Evolutionary conservation across 2,113 vertebrate species (phyloP), one percentile per base, ranked within the genome.

Genomic region (Anarhynchus alexandrinus): DNA sequence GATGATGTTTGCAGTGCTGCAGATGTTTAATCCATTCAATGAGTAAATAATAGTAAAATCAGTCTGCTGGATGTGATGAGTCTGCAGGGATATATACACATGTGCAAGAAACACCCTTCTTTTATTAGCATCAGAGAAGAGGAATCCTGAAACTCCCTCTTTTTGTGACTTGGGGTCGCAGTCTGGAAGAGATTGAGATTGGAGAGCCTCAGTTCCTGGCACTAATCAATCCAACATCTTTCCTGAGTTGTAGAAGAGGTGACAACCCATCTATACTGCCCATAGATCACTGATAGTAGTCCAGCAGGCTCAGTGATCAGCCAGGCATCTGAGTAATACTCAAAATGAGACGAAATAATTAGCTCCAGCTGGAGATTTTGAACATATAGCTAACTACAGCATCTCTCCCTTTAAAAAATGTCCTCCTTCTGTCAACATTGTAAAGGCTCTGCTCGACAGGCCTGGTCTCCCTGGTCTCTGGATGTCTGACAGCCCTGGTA

Each of bases 281-380:
- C 73, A 70, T 29, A 81, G 87, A 92, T 96, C 89, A 95, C 64
- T 80, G 47, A 70, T 51, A 88, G 66, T n/a, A 81, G 49, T 61
- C 47, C 43, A 90, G 84, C 86, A 94, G 95, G 69, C 86, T 93
- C 79, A 40, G 34, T 43, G 52, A 72, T 73, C 82, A 86, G 79
- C 85, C 91, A 94, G 82, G 79, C 82, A 71, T 71, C 79, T 81
- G 62, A 94, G 76, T 88, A 85, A 88, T 87, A 95, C 26, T 89
- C 85, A 71, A 82, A 94, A 94, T 34, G 45, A 93, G 81, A 84
- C 78, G 80, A 95, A 96, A 95, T 95, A 93, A 97, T 96, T 87
- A 81, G 19, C 29, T 97, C 77, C 12, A 32, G 94, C 82, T 95
- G 80, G 43, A 74, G 91, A 30, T 78, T 74, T 82, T n/a, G 23